These are phyloP conservation scores for Ceriagrion tenellum DNA, from an alignment of 2,888 invertebrate species.

Conservation along the genomic window DNA sequence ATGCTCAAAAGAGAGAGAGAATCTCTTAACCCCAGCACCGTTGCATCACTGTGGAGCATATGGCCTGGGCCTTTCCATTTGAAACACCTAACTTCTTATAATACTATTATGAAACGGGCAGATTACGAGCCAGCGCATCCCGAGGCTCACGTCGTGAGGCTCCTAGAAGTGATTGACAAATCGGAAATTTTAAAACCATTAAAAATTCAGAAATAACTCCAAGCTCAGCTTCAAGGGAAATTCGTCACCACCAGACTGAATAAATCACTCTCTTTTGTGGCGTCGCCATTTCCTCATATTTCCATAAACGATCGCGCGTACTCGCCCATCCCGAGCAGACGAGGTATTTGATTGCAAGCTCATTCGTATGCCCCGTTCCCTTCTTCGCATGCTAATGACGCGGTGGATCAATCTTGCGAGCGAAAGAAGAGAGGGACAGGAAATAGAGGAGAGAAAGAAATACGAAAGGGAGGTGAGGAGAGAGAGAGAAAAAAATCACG, in stretches of 20 bases:
- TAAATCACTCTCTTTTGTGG: background rate
- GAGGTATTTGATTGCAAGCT: constrained; percentile 24
- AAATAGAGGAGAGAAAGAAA: background rate
- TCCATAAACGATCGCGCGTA: background rate
- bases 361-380: background rate
- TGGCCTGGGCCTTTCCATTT: no score
- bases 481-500: background rate
- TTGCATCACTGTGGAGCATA: no score
- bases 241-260: background rate
- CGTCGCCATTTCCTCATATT: background rate
- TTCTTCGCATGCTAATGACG: constrained; percentile 23
- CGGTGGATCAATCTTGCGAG: constrained; percentile 7
- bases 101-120: no score
- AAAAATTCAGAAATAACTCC: background rate
- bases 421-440: background rate
- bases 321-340: background rate
- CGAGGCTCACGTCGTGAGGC: background rate
- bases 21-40: no score
- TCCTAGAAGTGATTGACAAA: background rate
- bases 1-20: no score
- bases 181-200: background rate
- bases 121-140: no score
- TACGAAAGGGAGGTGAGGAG: background rate
- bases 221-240: background rate
- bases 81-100: no score